Evolutionary conservation across 23 tunicate species (phyloP), one percentile per base, ranked within the genome.

Genomic region (Trididemnum miniatum): DNA sequence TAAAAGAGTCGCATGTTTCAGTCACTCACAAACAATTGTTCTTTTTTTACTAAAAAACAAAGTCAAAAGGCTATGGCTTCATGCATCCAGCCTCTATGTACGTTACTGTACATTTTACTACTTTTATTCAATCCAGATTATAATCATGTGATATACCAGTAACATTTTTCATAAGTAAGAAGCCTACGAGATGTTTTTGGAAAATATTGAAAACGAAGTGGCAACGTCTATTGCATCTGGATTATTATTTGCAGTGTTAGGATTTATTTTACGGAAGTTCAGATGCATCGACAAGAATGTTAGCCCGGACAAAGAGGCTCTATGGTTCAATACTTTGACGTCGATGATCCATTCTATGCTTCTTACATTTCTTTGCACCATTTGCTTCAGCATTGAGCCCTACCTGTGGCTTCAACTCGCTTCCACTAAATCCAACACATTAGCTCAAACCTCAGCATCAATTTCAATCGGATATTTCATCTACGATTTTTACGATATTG

Each of bases 311-410:
- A 74, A 74, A 59, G n/a, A 27, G 32, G n/a, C 12, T 20, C 9
- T 74, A 4, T 74, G 79, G 79, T 74, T 9, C 33, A 74, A 74
- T 59, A 74, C 79, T 38, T 38, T 74, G 59, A 7, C n/a, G 7
- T 74, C 79, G 2, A 74, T 74, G 79, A 74, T 74, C 31, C 79
- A 74, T 39, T 74, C 79, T 2, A 4, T 59, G 24, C 36, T 74
- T 2, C 59, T 74, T 20, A 74, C 31, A 4, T 4, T 74, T 39
- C 15, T 40, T 37, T 74, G 79, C 15, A 5, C 29, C 24, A 23
- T 24, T 7, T 74, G 79, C 62, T 74, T 74, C 29, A 36, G 5
- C 15, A 2, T 38, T 31, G 59, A 74, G 2, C 59, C 79, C 5
- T 2, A 74, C 5, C 26, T 37, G 30, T 40, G 60, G 59, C 15